Conservation (phyloP, 2,113 vertebrate genomes). For the Notiomystis cincta region DNA sequence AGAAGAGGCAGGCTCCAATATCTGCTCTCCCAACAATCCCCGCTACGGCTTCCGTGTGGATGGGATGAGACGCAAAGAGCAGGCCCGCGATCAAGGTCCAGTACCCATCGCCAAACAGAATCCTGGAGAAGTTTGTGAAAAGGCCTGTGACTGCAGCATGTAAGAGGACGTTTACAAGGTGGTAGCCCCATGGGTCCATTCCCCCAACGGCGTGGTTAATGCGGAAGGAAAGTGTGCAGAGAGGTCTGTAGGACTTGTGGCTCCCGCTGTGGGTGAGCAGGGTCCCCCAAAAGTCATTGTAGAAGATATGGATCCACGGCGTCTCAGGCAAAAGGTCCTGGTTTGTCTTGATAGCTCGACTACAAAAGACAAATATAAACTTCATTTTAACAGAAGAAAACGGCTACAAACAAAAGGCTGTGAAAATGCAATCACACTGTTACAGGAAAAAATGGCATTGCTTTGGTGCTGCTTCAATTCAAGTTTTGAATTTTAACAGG, state of each 20-base stretch:
- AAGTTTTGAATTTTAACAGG: constrained; percentile 52
- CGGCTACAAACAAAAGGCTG: neutral
- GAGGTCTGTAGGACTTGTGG: constrained; percentile 96
- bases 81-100: constrained; percentile 92
- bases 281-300: constrained; percentile 98
- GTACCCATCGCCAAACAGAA: constrained; percentile 85
- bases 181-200: constrained; percentile 95
- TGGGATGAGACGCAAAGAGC: constrained; percentile 92
- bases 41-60: constrained; percentile 94
- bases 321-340: constrained; percentile 97
- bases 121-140: constrained; percentile 88
- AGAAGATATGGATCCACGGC: constrained; percentile 95
- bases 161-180: constrained; percentile 88
- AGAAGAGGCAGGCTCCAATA: constrained; percentile 92
- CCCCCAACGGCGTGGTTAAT: constrained; percentile 89
- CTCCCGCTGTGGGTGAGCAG: constrained; percentile 96
- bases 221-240: constrained; percentile 96
- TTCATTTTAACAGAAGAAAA: constrained; percentile 25
- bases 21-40: constrained; percentile 94
- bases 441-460: neutral
- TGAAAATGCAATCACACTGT: neutral
- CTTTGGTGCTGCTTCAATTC: constrained; percentile 28
- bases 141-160: constrained; percentile 88
- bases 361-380: constrained; percentile 66
- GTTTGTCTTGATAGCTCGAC: constrained; percentile 98